phyloP scores from a whole-genome alignment of 2,113 vertebrate genomes.

The Aegotheles bennettii region DNA sequence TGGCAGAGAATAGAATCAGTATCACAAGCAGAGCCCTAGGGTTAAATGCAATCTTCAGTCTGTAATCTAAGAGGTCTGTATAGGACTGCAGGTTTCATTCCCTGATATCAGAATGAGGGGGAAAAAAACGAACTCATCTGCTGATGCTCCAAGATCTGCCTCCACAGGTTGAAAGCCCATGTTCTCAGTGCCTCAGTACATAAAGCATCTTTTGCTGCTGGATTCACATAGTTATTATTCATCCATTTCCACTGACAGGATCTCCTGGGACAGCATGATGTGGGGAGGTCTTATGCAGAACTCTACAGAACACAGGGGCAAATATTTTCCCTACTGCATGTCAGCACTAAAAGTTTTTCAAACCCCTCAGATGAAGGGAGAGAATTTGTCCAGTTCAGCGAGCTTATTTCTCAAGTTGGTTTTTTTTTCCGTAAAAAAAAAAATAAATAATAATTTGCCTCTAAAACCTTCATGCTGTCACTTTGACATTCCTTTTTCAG shows the following conservation, averaged over 20 bases:
- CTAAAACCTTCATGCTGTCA: neutral
- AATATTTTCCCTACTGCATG: neutral
- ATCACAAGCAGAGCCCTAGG: neutral
- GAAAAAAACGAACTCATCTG: fast-evolving
- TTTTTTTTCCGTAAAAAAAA: neutral
- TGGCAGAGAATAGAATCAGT: neutral
- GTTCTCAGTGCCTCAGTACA: neutral
- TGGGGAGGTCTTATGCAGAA: neutral
- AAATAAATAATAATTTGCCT: neutral
- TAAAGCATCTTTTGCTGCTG: neutral
- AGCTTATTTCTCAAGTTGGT: neutral
- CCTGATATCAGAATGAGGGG: neutral
- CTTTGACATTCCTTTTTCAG: conserved; percentile 47
- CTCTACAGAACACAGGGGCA: neutral
- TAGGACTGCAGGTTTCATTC: neutral
- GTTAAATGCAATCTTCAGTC: neutral
- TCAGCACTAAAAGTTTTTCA: neutral
- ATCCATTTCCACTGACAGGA: neutral
- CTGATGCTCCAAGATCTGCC: neutral
- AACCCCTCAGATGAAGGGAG: neutral
- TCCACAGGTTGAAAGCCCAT: neutral
- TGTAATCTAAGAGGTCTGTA: neutral
- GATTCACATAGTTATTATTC: neutral
- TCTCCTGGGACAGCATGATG: neutral
- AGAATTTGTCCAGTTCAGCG: neutral